Evolutionary conservation across 2,888 invertebrate species (phyloP), one percentile per base, ranked within the genome.

Genomic region (Cataglyphis albicans): DNA sequence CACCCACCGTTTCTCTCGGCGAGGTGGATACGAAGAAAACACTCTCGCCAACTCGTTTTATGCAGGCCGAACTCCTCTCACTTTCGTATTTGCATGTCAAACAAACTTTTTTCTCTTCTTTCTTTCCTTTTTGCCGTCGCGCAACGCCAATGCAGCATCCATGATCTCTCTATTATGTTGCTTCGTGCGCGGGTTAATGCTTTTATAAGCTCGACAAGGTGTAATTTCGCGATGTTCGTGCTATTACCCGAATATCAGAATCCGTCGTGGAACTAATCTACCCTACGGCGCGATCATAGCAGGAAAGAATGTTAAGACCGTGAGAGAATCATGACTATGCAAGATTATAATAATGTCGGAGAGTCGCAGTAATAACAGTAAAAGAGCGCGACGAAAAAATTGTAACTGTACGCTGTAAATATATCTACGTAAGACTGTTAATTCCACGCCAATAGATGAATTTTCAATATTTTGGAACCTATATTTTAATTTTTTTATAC

Each of bases 61-160:
- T 90, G 85, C 89, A 86, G 85, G 78, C 87, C 86, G 73, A 85
- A 70, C 87, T 86, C 92, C 92, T 93, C 93, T 93, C 92, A 92
- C 93, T 94, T 93, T 93, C 92, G 89, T 86, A 92, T 92, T 93
- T 92, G 91, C 91, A 91, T 91, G 88, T 88, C 89, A 88, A 81
- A 84, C 88, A 68, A 87, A 85, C 87, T 89, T 88, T 90, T 85
- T 25, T 59, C 21, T 82, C 83, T 83, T 72, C 21, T 9, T 18
- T 25, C 29, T 12, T 35, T 29, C 12, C 12, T n/a, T 70, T 44
- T 25, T 38, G 52, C 81, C 35, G 48, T 21, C 38, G 52, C 73
- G 38, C 44, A n/a, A 65, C 59, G 65, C 59, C 72, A 57, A 55
- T 55, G 75, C 15, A 10, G 48, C 72, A 32, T 67, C 72, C 12